phyloP scores from a whole-genome alignment of 2,113 vertebrate species.

The Cynoglossus semilaevis region DNA sequence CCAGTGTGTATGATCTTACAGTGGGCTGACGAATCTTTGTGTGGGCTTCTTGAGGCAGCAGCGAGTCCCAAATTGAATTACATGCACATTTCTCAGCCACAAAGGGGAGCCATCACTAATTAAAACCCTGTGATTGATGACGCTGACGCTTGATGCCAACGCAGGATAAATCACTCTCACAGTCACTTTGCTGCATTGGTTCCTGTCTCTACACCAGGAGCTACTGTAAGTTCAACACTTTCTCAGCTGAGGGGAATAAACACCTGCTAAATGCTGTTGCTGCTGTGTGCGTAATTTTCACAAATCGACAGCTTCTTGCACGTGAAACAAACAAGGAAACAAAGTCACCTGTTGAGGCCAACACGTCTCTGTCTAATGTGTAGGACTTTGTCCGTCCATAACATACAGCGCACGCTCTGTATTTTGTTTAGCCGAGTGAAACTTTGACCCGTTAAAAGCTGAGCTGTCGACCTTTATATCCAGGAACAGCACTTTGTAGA shows the following conservation, averaged over 20 bases:
- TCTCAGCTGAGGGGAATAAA: slow-evolving; percentile 34
- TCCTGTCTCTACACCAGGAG: slow-evolving; percentile 55
- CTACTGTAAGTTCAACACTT: slow-evolving; percentile 70
- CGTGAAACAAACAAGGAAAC: slow-evolving; percentile 35
- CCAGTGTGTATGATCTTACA: slow-evolving; percentile 58
- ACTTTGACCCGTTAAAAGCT: slow-evolving; percentile 67
- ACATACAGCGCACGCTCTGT: slow-evolving; percentile 43
- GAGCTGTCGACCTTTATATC: slow-evolving; percentile 61
- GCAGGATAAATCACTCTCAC: slow-evolving; percentile 68
- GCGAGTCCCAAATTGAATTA: slow-evolving; percentile 78
- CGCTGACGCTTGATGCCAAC: slow-evolving; percentile 63
- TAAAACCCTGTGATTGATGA: slow-evolving; percentile 81
- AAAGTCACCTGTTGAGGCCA: slow-evolving; percentile 41
- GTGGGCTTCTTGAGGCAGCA: slow-evolving; percentile 62
- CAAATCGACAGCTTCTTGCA: slow-evolving; percentile 21
- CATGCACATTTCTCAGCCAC: slow-evolving; percentile 80
- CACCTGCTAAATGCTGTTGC: not conserved
- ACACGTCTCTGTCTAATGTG: slow-evolving; percentile 29
- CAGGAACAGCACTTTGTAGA: slow-evolving; percentile 56
- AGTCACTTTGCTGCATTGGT: slow-evolving; percentile 74
- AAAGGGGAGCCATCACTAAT: slow-evolving; percentile 79
- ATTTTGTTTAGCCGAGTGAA: slow-evolving; percentile 48
- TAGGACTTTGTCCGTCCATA: slow-evolving; percentile 40
- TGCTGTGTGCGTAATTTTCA: slow-evolving; percentile 12
- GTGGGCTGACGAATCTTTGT: slow-evolving; percentile 65